Evolutionary conservation across 2,797 vertebrate species (phyloP).

Genomic region (Melopsittacus undulatus): DNA sequence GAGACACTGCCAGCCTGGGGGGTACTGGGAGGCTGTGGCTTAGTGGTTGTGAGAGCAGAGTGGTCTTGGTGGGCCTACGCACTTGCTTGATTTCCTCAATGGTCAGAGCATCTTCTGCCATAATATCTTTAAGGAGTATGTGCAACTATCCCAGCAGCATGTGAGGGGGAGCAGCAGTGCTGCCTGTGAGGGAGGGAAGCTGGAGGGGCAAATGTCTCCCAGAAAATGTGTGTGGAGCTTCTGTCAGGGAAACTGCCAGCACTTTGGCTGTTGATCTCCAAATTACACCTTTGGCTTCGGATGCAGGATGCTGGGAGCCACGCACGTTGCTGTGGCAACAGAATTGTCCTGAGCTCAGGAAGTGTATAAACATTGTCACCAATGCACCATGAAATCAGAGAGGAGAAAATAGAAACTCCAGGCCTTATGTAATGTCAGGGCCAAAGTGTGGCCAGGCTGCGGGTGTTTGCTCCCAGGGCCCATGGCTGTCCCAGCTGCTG

Average conservation of each 20-base stretch:
- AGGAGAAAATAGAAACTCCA: slow-evolving; percentile 75
- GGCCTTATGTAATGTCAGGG: slow-evolving; percentile 59
- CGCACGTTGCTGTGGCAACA: slow-evolving; percentile 79
- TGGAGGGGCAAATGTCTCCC: background rate
- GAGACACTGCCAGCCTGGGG: background rate
- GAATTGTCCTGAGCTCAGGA: slow-evolving; percentile 75
- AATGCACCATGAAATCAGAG: slow-evolving; percentile 75
- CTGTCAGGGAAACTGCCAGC: slow-evolving; percentile 64
- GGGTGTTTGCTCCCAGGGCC: background rate
- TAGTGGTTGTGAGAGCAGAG: background rate
- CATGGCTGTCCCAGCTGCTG: background rate
- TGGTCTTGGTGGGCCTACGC: background rate
- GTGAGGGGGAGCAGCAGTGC: background rate
- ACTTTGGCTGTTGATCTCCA: slow-evolving; percentile 75
- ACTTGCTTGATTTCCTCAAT: background rate
- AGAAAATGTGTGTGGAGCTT: slow-evolving; percentile 13
- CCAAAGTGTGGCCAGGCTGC: slow-evolving; percentile 26
- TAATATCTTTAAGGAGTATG: background rate
- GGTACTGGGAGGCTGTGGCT: background rate
- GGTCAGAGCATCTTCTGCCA: background rate
- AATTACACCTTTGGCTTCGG: slow-evolving; percentile 78
- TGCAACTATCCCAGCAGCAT: background rate
- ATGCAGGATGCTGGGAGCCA: slow-evolving; percentile 60
- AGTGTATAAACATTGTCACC: slow-evolving; percentile 80
- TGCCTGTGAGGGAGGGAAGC: background rate